Evolutionary conservation across 1,140 invertebrate species (phyloP), one percentile per base, ranked within the genome.

Genomic region (Drosophila pallidifrons): DNA sequence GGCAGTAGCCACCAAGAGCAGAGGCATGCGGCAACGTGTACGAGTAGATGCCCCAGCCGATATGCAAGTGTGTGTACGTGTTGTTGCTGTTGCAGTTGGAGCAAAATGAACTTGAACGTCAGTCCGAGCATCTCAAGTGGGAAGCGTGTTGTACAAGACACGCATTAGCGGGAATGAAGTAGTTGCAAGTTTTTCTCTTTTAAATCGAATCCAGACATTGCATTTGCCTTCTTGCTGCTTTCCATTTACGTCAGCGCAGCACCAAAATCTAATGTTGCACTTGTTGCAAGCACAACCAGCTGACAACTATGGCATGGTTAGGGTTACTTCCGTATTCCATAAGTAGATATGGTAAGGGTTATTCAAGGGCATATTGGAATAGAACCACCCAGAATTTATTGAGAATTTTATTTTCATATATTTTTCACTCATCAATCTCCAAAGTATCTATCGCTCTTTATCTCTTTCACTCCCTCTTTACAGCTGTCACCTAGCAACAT

Each of bases 91-190:
- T 41, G 38, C 58, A 11, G 51, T 43, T 80, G 77, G 45, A 30
- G 38, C 63, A 10, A 43, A 63, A 63, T 15, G 52, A 57, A 41
- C 51, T 61, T 64, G 47, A 41, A 59, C 73, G 75, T 66, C 54
- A 76, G 68, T 49, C 59, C 67, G 55, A 74, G 64, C 73, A 68
- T 66, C 74, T 75, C 77, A 89, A 91, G 83, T 88, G 83, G 85
- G 81, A 80, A 91, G 83, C 89, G 75, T 88, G 77, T 91, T 88
- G 77, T 85, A 88, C 88, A 88, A 79, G 88, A 89, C 88, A 91
- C 88, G 88, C 88, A 91, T 91, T 91, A 91, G 88, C 88, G 89
- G 83, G 83, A 91, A 92, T 93, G 69, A 89, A 89, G 81, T 78
- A 89, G 81, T 85, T 85, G 63, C 80, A 81, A 77, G 77, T 70